Conservation (phyloP, 2,797 vertebrate species). For the Cirrhinus molitorella region DNA sequence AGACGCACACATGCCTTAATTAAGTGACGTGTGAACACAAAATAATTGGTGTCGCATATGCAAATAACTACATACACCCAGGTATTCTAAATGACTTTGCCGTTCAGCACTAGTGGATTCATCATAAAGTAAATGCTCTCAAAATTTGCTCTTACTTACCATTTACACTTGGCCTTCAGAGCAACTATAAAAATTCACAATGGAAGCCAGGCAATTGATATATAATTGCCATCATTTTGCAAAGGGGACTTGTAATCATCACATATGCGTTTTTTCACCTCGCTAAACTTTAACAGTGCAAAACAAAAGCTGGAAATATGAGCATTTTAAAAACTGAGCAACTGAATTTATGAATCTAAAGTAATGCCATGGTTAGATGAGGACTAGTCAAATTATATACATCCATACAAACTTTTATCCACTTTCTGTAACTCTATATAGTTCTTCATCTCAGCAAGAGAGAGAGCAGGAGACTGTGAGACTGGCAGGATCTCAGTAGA, state of each 20-base stretch:
- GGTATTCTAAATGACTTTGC: background rate
- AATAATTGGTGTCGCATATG: background rate
- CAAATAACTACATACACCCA: background rate
- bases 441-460: conserved; percentile 35
- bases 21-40: background rate
- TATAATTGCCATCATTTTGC: background rate
- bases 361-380: background rate
- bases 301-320: conserved; percentile 4
- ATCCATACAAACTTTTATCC: background rate
- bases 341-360: background rate
- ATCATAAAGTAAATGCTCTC: background rate
- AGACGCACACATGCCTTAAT: background rate
- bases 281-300: background rate
- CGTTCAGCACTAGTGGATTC: background rate
- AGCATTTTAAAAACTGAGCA: background rate
- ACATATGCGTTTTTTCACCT: background rate
- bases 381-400: background rate
- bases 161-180: conserved; percentile 13
- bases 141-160: background rate
- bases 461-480: conserved; percentile 27
- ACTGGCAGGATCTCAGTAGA: conserved; percentile 49
- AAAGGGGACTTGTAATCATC: background rate
- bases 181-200: background rate
- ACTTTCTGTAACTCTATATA: conserved; percentile 33
- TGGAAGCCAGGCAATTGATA: background rate